Conservation (phyloP, 1,140 invertebrate genomes). For the Lepidotrigona ventralis region DNA sequence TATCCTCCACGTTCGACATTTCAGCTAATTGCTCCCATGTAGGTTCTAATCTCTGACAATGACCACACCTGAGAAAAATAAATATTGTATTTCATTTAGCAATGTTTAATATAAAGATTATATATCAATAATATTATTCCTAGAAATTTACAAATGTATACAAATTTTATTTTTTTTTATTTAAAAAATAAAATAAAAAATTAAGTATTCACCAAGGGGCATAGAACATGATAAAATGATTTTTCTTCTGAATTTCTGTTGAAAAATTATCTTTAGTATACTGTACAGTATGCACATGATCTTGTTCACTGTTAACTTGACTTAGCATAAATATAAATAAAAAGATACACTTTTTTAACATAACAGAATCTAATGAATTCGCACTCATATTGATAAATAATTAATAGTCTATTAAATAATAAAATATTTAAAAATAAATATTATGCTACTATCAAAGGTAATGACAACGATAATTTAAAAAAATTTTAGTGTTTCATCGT, state of each 20-base stretch:
- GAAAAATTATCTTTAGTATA: slow-evolving; percentile 60
- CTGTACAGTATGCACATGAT: slow-evolving; percentile 28
- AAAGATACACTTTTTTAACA: slow-evolving; percentile 32
- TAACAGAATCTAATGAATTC: not conserved
- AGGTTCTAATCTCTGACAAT: slow-evolving; percentile 85
- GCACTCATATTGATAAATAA: slow-evolving; percentile 8
- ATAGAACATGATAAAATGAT: slow-evolving; percentile 89
- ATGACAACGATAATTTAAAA: not conserved
- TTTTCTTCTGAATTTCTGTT: slow-evolving; percentile 81
- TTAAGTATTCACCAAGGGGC: slow-evolving; percentile 85
- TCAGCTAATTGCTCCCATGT: slow-evolving; percentile 88
- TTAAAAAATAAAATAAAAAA: slow-evolving; percentile 44
- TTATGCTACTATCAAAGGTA: not conserved
- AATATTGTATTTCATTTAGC: too few species aligned
- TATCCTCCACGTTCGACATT: slow-evolving; percentile 84
- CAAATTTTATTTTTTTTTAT: not conserved
- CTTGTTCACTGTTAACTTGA: slow-evolving; percentile 47
- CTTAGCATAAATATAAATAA: slow-evolving; percentile 56
- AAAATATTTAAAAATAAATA: slow-evolving; percentile 18
- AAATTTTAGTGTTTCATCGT: not conserved
- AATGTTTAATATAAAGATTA: not conserved
- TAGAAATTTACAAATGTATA: not conserved
- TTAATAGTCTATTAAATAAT: not conserved
- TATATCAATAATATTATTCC: not conserved
- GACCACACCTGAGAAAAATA: slow-evolving; percentile 83